Base-by-base conservation (phyloP, 2,113 vertebrate species). In the Phoenicopterus ruber region DNA sequence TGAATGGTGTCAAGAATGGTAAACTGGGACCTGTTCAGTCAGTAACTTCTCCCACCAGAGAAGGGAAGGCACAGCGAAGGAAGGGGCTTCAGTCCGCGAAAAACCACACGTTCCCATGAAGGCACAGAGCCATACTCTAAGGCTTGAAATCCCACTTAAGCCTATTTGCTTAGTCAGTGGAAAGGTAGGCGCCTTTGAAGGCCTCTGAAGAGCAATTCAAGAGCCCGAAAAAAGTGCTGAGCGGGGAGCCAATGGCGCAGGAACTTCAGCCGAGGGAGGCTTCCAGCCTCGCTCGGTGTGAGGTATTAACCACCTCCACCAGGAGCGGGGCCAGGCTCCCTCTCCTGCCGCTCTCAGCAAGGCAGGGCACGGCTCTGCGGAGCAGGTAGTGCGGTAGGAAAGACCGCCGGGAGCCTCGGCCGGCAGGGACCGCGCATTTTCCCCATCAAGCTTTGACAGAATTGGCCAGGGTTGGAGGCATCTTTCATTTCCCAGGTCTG, bases 401-500 rank as follows among this genome's bases (percentile, higher is more conserved):
- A n/a, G 28, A 34, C 58, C 3, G 0, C 26, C 0, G 2, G n/a
- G 78, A 90, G 66, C 54, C 89, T 87, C 5, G 4, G 40, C 34
- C 12, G 1, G 63, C 66, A 80, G 82, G 72, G 85, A 67, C 65
- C 73, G 52, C 1, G 26, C 52, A 28, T 85, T 96, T 92, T 50
- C 78, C 59, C 55, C 74, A 72, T 90, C 94, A 86, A 74, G 28
- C 95, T 82, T 93, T 73, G 70, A 81, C 63, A 91, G 82, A 92
- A 62, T 65, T 96, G 91, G 89, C 79, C n/a, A 38, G n/a, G 20
- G 25, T 52, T 90, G 72, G 93, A 94, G 38, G 62, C 82, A 88
- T 95, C 94, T 96, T 97, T 97, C 90, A 95, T 95, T 96, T 92
- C 85, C 76, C 73, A 32, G 61, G 47, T 85, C 88, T 95, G 94